Percentiles rank a stretch among this genome's conserved stretches.
Evolutionary conservation across 2,888 invertebrate species (phyloP).

Genomic region (Fragum sueziense): DNA sequence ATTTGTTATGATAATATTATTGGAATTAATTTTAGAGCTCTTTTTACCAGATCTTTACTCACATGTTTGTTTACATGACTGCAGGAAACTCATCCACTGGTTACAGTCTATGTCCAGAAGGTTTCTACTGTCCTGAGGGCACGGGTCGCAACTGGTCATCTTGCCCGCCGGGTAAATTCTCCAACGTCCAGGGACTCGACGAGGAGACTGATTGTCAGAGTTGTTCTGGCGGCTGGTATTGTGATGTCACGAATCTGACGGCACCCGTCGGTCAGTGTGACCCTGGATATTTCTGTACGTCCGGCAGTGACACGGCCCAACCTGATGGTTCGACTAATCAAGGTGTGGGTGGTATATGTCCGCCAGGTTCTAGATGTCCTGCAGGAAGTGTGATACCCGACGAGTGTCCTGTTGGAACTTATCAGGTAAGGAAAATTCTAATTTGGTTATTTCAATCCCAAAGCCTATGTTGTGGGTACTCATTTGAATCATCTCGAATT

Average conservation of each 20-base stretch:
- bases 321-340: slow-evolving; percentile 76
- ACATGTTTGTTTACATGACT: no score
- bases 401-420: slow-evolving; percentile 77
- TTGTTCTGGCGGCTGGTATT: slow-evolving; percentile 75
- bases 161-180: slow-evolving; percentile 79
- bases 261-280: slow-evolving; percentile 74
- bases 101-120: slow-evolving; percentile 76
- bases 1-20: no score
- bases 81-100: slow-evolving; percentile 76
- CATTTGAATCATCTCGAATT: no score
- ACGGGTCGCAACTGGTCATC: slow-evolving; percentile 78
- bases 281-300: slow-evolving; percentile 78
- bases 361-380: slow-evolving; percentile 76
- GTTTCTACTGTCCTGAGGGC: slow-evolving; percentile 78
- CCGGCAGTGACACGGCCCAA: slow-evolving; percentile 75
- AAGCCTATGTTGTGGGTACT: no score
- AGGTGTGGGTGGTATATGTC: slow-evolving; percentile 80
- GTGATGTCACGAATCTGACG: slow-evolving; percentile 76
- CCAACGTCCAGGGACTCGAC: slow-evolving; percentile 74
- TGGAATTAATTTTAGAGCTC: no score
- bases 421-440: slow-evolving; percentile 79
- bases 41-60: no score
- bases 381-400: slow-evolving; percentile 70
- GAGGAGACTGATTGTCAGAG: slow-evolving; percentile 67
- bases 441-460: no score